Conservation (phyloP, 2,113 vertebrate genomes). For the Ginglymostoma cirratum region DNA sequence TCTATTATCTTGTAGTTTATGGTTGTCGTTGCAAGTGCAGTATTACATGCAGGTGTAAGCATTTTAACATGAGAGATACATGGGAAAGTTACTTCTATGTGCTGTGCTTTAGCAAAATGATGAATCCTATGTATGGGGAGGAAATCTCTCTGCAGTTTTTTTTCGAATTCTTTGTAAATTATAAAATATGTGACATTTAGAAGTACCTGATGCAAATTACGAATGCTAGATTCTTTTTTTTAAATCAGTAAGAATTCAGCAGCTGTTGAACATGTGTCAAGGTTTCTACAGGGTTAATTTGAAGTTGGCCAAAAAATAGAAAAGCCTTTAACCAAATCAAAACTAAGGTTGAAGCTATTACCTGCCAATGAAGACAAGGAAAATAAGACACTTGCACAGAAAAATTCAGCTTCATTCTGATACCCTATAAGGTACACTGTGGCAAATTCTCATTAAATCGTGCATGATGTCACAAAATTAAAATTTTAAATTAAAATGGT, state of each 20-base stretch:
- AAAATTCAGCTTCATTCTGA: background rate
- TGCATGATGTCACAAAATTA: background rate
- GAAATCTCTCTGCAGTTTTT: background rate
- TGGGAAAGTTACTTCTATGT: background rate
- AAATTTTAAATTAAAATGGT: constrained; percentile 17
- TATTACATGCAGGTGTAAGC: background rate
- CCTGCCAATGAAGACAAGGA: background rate
- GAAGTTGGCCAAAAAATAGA: background rate
- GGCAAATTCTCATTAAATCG: background rate
- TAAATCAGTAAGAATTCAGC: background rate
- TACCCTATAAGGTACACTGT: background rate
- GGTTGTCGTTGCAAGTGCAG: too few relatives aligned
- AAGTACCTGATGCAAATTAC: too few relatives aligned
- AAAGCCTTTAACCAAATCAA: background rate
- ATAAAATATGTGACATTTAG: background rate
- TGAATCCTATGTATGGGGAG: background rate
- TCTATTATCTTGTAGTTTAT: background rate
- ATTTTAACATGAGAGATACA: background rate
- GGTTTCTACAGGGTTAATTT: background rate
- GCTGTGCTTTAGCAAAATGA: background rate
- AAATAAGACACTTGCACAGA: background rate
- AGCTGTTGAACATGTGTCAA: background rate
- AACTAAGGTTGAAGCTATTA: background rate
- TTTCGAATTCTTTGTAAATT: background rate
- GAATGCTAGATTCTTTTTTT: background rate